Base-by-base conservation (phyloP, 2,888 invertebrate genomes). In the Parthenolecanium corni region DNA sequence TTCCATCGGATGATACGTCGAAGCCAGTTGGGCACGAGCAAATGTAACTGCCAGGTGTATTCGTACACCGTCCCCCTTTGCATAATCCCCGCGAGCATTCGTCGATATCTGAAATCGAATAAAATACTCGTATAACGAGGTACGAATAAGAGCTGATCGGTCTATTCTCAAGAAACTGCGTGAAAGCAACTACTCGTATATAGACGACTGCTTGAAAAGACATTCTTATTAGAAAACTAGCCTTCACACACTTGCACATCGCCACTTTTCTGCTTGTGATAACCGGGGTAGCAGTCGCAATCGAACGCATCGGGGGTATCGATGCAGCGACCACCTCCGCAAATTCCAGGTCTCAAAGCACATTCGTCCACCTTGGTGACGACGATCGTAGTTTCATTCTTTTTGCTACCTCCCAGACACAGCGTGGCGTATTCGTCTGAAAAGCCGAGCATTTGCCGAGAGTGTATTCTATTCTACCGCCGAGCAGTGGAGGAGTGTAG, bases 61-160 rank as follows among this genome's bases (percentile, higher is more conserved):
- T 89, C 66, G 79, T 77, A 70, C 89, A 89, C 1, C 79, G 78
- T 0, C 89, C 89, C 44, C 86, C 86, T 67, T 77, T 74, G 71
- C 89, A 89, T 72, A 83, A 83, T n/a, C 82, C 83, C 52, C 82
- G 79, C 42, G 78, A 79, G 71, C 91, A 91, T 74, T 91, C 91
- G 75, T 91, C 85, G 67, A 89, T 79, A 74, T 91, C 89, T 74
- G 79, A 31, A 31, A 31, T 31, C 9, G 31, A 23, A 65, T 64
- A 46, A 51, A 51, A 58, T 54, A 54, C 5, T 16, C 11, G 14
- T n/a, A n/a, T n/a, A n/a, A n/a, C n/a, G n/a, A n/a, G n/a, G n/a
- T n/a, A n/a, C n/a, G n/a, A n/a, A n/a, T n/a, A n/a, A n/a, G n/a
- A n/a, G n/a, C n/a, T n/a, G n/a, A n/a, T n/a, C n/a, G n/a, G n/a